Evolutionary conservation across 1,140 invertebrate genomes (phyloP).

Genomic region (Diorhabda sublineata): DNA sequence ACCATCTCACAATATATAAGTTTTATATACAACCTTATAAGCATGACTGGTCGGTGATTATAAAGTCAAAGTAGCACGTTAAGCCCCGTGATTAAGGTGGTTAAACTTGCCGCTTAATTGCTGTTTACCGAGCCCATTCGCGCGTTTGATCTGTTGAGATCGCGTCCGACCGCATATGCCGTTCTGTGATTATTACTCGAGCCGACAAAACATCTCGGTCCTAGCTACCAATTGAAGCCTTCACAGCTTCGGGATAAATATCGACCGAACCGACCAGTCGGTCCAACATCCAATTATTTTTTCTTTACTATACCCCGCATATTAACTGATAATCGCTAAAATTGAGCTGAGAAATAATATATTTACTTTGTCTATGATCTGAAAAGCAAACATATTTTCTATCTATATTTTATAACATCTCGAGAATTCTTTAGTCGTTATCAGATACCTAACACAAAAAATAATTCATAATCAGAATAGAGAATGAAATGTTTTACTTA

Average conservation of each 20-base stretch:
- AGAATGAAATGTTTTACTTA: too few relatives aligned
- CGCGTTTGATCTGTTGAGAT: slow-evolving; percentile 46
- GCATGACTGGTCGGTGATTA: slow-evolving; percentile 39
- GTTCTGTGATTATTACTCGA: slow-evolving; percentile 46
- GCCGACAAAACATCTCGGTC: slow-evolving; percentile 40
- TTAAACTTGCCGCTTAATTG: slow-evolving; percentile 47
- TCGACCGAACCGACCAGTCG: slow-evolving; percentile 13
- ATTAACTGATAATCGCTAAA: slow-evolving; percentile 8
- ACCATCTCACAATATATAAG: slow-evolving; percentile 13
- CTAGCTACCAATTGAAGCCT: slow-evolving; percentile 35
- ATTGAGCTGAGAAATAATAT: slow-evolving; percentile 15
- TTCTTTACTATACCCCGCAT: slow-evolving; percentile 14
- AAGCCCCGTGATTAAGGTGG: slow-evolving; percentile 45
- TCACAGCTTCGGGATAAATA: slow-evolving; percentile 24
- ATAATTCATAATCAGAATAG: too few relatives aligned
- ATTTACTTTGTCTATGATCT: slow-evolving; percentile 22
- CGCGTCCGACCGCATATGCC: slow-evolving; percentile 37
- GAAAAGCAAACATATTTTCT: neutral
- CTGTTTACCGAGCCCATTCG: slow-evolving; percentile 48
- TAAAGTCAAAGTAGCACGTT: slow-evolving; percentile 44
- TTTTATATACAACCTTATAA: slow-evolving; percentile 29
- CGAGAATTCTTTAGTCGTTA: neutral
- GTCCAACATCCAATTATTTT: slow-evolving; percentile 17
- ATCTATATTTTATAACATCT: neutral
- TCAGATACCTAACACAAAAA: too few relatives aligned